phyloP scores from a whole-genome alignment of 2,797 vertebrate genomes.

The Synaphobranchus kaupii region DNA sequence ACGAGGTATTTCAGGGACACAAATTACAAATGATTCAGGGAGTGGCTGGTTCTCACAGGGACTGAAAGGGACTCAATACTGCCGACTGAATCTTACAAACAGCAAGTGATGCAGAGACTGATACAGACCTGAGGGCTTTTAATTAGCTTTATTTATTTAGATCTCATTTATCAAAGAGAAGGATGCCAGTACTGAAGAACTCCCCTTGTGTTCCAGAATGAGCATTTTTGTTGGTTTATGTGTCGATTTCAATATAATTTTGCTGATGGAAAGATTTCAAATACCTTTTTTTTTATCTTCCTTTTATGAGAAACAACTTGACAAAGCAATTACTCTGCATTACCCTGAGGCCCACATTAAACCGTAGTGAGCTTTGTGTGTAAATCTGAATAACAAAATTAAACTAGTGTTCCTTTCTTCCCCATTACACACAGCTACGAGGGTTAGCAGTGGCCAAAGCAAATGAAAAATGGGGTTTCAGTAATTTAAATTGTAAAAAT shows the following conservation, averaged over 20 bases:
- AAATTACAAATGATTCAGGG: constrained; percentile 32
- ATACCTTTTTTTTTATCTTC: background rate
- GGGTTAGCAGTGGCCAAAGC: background rate
- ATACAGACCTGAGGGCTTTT: background rate
- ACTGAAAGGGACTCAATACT: constrained; percentile 36
- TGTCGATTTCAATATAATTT: background rate
- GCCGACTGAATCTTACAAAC: constrained; percentile 36
- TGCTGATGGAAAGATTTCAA: background rate
- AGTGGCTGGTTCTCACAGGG: constrained; percentile 47
- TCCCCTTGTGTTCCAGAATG: no score
- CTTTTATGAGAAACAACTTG: constrained; percentile 12
- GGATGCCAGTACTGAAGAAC: background rate
- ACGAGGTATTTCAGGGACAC: constrained; percentile 43
- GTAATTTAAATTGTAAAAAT: background rate
- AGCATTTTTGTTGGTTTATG: background rate
- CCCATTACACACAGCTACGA: background rate
- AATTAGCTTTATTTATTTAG: background rate
- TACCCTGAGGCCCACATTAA: constrained; percentile 13
- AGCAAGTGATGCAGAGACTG: constrained; percentile 58
- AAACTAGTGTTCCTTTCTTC: background rate
- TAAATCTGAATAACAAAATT: constrained; percentile 19
- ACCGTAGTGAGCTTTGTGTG: background rate
- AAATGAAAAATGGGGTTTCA: background rate
- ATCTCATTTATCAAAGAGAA: background rate
- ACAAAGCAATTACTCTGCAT: constrained; percentile 27